Conservation (phyloP, 2,113 vertebrate genomes). For the Gorsachius goisagi region DNA sequence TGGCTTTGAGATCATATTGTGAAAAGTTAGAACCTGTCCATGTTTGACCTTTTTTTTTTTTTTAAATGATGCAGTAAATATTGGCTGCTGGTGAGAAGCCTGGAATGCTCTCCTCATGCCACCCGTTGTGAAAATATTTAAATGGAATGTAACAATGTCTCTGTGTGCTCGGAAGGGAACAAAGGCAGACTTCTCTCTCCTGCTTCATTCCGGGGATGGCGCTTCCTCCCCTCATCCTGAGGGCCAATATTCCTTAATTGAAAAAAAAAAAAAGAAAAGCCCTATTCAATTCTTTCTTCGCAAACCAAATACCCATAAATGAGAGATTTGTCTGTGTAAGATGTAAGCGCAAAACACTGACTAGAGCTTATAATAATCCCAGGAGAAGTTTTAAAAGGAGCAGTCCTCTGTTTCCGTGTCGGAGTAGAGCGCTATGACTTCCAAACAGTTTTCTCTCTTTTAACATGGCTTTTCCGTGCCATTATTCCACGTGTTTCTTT, state of each 20-base stretch:
- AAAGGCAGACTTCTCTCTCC: slow-evolving; percentile 3
- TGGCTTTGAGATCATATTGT: neutral
- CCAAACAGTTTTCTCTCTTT: neutral
- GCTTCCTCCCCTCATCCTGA: neutral
- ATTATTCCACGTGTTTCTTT: neutral
- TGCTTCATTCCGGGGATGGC: neutral
- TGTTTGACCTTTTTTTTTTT: neutral
- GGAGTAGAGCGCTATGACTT: neutral
- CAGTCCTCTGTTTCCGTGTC: neutral
- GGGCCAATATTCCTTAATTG: neutral
- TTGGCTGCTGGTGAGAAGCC: neutral
- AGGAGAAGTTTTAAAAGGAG: neutral
- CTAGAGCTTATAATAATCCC: neutral
- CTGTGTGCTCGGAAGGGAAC: neutral
- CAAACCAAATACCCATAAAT: neutral
- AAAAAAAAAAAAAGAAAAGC: neutral
- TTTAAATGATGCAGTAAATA: neutral
- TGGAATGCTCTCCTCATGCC: neutral
- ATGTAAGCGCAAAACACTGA: neutral
- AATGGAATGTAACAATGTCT: neutral
- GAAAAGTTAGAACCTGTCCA: neutral
- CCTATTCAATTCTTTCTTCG: neutral
- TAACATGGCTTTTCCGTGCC: neutral
- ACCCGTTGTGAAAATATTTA: neutral
- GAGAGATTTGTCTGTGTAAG: neutral